Evolutionary conservation across 2,888 invertebrate genomes (phyloP), one percentile per base, ranked within the genome.

Genomic region (Polydrusus tereticollis): DNA sequence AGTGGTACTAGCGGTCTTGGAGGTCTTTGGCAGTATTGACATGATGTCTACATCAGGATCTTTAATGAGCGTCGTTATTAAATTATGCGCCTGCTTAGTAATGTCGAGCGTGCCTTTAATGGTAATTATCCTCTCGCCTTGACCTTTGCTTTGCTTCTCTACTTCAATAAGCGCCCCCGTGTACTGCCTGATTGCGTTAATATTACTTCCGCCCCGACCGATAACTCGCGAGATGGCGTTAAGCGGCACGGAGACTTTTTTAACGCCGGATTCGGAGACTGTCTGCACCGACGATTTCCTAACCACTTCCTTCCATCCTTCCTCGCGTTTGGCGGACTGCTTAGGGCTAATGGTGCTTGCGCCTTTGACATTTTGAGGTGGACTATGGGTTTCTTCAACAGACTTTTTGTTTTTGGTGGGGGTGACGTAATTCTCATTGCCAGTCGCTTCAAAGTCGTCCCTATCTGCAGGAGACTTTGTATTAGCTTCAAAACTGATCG

Each of bases 101-200:
- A 96, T 95, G 80, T 98, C 98, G 18, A 93, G 89, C 0, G 96
- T 93, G 57, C 98, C 98, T 87, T 96, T 97, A 82, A 99, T 97
- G 45, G 97, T 97, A 77, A 99, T 97, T 81, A 94, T 94, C 78
- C 99, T 89, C 85, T 98, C 97, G 67, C 94, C 95, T 87, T 96
- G 96, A 4, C 95, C 94, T 87, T 97, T 96, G 83, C 93, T 93
- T 87, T 98, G 97, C 86, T 99, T 99, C 86, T 99, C 99, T 23
- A 99, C 97, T 86, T 99, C 98, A 83, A 99, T 99, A 84, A 98
- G 96, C 4, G 99, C 99, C 72, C 98, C 97, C 29, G 99, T 98
- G 63, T 96, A 94, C 69, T 96, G 95, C 71, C 99, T 90, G 83
- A 99, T 98, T 10, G 98, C 97, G 87, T 99, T 99, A 82, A 99